Evolutionary conservation across 2,797 vertebrate genomes (phyloP).

Genomic region (Gambusia yucatana): DNA sequence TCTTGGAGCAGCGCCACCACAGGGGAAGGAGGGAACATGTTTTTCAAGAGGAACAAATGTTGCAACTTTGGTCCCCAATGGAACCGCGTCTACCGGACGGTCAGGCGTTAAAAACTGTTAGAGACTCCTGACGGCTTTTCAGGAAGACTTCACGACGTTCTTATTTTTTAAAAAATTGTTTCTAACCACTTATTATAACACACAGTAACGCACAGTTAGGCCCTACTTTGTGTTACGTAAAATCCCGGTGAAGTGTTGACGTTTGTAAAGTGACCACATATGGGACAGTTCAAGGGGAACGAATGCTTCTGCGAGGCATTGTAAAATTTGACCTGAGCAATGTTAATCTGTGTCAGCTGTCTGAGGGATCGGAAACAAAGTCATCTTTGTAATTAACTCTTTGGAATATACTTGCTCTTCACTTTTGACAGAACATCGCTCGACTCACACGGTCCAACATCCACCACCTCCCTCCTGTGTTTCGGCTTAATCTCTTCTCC

Average conservation of each 20-base stretch:
- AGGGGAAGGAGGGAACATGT: no score
- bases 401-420: slow-evolving; percentile 23
- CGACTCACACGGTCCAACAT: slow-evolving; percentile 38
- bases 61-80: no score
- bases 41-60: no score
- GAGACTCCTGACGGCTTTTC: not conserved
- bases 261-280: not conserved
- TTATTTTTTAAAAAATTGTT: not conserved
- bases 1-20: no score
- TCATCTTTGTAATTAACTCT: slow-evolving; percentile 16
- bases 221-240: not conserved
- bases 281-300: slow-evolving; percentile 1
- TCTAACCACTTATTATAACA: not conserved
- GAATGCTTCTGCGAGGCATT: not conserved
- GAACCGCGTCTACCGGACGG: no score
- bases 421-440: slow-evolving; percentile 34
- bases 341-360: slow-evolving; percentile 9
- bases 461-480: slow-evolving; percentile 27
- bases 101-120: no score
- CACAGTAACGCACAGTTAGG: not conserved
- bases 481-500: slow-evolving; percentile 2
- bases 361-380: slow-evolving; percentile 21
- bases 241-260: not conserved
- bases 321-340: slow-evolving; percentile 28
- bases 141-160: not conserved